Conservation (phyloP, 1,140 invertebrate genomes). For the Tribolium madens region DNA sequence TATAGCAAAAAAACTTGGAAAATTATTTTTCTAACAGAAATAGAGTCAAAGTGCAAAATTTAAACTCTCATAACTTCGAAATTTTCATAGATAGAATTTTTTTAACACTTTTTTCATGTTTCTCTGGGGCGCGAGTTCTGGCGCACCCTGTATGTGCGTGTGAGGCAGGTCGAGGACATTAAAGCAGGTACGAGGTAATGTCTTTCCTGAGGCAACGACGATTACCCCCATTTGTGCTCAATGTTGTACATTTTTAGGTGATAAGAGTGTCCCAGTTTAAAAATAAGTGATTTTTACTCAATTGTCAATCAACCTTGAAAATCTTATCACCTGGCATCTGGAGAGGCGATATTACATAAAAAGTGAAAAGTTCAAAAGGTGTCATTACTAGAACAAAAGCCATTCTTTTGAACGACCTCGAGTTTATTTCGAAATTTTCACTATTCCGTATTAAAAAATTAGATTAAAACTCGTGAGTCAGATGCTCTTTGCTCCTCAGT, state of each 20-base stretch:
- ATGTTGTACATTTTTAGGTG: background rate
- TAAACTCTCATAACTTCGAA: no score
- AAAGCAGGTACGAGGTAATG: background rate
- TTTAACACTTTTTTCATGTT: no score
- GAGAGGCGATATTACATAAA: background rate
- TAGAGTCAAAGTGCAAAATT: no score
- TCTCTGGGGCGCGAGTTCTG: no score
- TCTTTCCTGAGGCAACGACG: background rate
- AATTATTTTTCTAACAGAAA: no score
- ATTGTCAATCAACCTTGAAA: no score
- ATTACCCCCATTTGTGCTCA: background rate
- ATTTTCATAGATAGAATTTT: no score
- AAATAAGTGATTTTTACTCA: no score
- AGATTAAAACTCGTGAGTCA: background rate
- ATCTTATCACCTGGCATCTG: background rate
- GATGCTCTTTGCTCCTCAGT: background rate
- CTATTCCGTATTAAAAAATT: background rate
- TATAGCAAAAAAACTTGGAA: no score
- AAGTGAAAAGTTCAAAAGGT: conserved; percentile 13
- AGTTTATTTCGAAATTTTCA: background rate
- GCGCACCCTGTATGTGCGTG: no score
- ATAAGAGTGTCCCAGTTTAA: background rate
- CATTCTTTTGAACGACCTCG: background rate
- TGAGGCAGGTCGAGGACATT: background rate
- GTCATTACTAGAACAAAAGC: background rate